Base-by-base conservation (phyloP, 2,888 invertebrate species). In the Microplitis deprimator region DNA sequence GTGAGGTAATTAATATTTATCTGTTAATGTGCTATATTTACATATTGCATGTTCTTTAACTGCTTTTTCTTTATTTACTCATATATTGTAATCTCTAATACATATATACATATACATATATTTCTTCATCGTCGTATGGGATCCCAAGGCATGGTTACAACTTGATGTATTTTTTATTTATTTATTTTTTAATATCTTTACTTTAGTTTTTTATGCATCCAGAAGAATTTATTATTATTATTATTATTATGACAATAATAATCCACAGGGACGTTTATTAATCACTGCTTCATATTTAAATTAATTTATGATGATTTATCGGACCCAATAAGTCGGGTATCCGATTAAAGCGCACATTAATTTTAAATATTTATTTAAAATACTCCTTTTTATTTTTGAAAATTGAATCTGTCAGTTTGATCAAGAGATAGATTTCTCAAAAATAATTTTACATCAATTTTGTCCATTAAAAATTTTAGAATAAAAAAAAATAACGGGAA, bases 1-100 rank as follows among this genome's bases (percentile, higher is more conserved):
- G 90, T 89, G 91, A 91, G 91, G 91, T 91, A 91, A 90, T 86
- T 82, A 83, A 81, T 78, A 82, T 82, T 79, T 84, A 64, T 77
- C 76, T 81, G 78, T 81, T 83, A 81, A 82, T 84, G 81, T 85
- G 83, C 86, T 85, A 83, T 78, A 79, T 67, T 83, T 84, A 83
- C 85, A 79, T 80, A 75, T 70, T 84, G 86, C 86, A 85, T 87
- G 85, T 69, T 60, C 8, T 78, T 78, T 73, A 60, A 71, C 73
- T 76, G 80, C 80, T 81, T 81, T 79, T 79, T 73, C n/a, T 76
- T 10, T 38, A n/a, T 6, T 62, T 4, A 60, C 29, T 29, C 29
- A n/a, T 40, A 29, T 39, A 39, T 61, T 41, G 29, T 29, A 40
- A 41, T 41, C 40, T 17, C 62, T 7, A 38, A 29, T 29, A 62